phyloP scores from a whole-genome alignment of 2,888 invertebrate species.

The Meganola albula region DNA sequence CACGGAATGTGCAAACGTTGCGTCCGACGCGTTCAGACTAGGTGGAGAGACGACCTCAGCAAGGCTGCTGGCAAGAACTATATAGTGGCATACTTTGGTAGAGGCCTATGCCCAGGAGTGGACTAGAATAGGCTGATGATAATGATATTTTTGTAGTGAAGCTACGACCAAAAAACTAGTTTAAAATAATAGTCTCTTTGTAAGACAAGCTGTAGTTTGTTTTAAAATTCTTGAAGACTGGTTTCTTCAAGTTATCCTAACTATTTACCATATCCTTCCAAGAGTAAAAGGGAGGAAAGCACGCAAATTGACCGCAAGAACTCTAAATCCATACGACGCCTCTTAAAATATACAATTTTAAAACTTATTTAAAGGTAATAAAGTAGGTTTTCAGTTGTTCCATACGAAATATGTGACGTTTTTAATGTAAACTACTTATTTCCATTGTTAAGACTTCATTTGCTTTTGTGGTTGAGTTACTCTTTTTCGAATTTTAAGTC shows the following conservation, averaged over 20 bases:
- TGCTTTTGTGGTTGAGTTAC: slow-evolving; percentile 48
- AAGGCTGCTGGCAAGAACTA: no score
- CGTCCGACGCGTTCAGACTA: no score
- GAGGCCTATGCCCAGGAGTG: no score
- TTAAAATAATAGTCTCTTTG: no score
- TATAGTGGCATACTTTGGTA: no score
- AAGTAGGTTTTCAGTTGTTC: slow-evolving; percentile 12
- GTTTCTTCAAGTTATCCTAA: slow-evolving; percentile 23
- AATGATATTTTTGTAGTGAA: no score
- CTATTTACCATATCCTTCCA: slow-evolving; percentile 38
- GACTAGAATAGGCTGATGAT: no score
- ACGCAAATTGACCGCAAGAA: slow-evolving; percentile 50
- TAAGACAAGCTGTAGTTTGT: no score
- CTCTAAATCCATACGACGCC: slow-evolving; percentile 20
- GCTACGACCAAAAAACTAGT: no score
- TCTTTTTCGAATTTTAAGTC: slow-evolving; percentile 69
- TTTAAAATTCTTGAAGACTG: no score
- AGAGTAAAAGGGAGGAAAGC: slow-evolving; percentile 51
- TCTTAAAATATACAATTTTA: not conserved
- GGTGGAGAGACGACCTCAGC: no score
- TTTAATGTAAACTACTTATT: slow-evolving; percentile 6
- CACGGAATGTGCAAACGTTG: no score
- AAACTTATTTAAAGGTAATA: not conserved
- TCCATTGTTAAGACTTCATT: slow-evolving; percentile 75
- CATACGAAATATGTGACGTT: slow-evolving; percentile 29